phyloP scores from a whole-genome alignment of 1,140 invertebrate species.

The Metopolophium dirhodum region DNA sequence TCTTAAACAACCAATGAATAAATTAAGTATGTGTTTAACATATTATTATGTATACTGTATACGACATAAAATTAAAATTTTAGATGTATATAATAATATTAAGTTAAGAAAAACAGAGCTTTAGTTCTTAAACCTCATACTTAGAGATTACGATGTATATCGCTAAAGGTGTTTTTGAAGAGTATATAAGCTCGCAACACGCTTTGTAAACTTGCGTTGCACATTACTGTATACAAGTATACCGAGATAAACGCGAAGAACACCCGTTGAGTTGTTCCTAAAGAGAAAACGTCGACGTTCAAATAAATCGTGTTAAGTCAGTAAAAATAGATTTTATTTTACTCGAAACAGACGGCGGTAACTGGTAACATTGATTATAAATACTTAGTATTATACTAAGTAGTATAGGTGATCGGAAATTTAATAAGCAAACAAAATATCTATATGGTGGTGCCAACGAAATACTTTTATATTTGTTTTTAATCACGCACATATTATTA shows the following conservation, averaged over 20 bases:
- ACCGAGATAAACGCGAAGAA: neutral
- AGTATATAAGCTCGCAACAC: neutral
- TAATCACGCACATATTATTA: neutral
- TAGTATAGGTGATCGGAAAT: neutral
- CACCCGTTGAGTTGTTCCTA: neutral
- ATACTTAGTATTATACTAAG: no score
- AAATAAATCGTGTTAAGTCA: neutral
- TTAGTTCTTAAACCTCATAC: neutral
- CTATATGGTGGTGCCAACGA: constrained; percentile 10
- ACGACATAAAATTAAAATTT: neutral
- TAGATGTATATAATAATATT: no score
- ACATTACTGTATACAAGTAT: neutral
- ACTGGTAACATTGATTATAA: no score
- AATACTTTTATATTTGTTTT: constrained; percentile 33
- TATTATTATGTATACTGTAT: neutral
- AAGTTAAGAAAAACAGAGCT: constrained; percentile 7
- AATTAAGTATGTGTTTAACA: constrained; percentile 36
- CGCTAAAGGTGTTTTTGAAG: constrained; percentile 27
- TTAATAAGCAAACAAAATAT: neutral
- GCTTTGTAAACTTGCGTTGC: neutral
- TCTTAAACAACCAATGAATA: constrained; percentile 43
- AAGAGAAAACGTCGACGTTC: neutral
- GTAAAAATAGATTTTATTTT: neutral
- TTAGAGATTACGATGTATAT: constrained; percentile 17
- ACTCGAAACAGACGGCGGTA: no score